Percentiles rank a stretch among this genome's conserved stretches.
Conservation (phyloP, 2,888 invertebrate species). For the Drosophila flavopinicola region DNA sequence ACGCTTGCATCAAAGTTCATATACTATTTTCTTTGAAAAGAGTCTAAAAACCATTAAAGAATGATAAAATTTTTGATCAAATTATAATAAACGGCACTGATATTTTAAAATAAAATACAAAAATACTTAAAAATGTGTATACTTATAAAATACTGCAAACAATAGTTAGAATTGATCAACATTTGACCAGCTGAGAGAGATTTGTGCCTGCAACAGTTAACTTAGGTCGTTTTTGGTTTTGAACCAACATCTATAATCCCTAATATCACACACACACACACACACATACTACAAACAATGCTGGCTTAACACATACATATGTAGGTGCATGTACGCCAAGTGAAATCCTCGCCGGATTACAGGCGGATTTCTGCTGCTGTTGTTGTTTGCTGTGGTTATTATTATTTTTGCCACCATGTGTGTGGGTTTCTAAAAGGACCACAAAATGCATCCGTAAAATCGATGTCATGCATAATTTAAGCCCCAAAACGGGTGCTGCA, state of each 20-base stretch:
- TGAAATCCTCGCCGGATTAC: slow-evolving; percentile 70
- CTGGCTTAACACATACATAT: slow-evolving; percentile 5
- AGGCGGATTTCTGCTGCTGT: slow-evolving; percentile 51
- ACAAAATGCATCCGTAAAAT: slow-evolving; percentile 68
- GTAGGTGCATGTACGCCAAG: slow-evolving; percentile 44
- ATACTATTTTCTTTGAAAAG: no score
- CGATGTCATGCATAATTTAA: slow-evolving; percentile 74
- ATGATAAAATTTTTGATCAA: no score
- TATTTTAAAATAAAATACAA: no score
- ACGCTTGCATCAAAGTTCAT: no score
- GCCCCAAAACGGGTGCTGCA: slow-evolving; percentile 8
- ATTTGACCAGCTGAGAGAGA: not conserved
- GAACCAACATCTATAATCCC: not conserved
- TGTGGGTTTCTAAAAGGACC: slow-evolving; percentile 46
- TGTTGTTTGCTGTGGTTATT: slow-evolving; percentile 60
- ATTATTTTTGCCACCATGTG: slow-evolving; percentile 52
- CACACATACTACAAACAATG: not conserved
- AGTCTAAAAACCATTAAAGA: no score
- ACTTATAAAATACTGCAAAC: no score
- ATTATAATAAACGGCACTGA: no score
- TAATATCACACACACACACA: not conserved
- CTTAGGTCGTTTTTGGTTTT: not conserved
- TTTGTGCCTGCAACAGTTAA: not conserved
- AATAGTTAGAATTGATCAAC: no score
- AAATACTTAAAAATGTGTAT: no score